Conservation (phyloP, 2,797 vertebrate genomes). For the Prionace glauca region DNA sequence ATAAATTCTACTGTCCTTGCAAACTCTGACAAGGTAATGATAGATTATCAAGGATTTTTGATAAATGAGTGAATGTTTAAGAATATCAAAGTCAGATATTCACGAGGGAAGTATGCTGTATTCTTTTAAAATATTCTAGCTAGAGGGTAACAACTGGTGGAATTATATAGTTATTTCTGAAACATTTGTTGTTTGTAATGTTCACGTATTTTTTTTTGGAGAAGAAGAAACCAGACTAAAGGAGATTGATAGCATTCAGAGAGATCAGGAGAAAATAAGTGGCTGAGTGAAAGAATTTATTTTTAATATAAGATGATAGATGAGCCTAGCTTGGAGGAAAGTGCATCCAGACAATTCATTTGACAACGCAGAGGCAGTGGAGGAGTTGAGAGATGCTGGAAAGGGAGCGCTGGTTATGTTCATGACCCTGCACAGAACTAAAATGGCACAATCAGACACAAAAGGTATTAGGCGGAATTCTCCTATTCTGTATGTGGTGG, state of each 20-base stretch:
- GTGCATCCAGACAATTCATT: background rate
- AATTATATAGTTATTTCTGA: background rate
- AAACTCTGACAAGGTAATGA: background rate
- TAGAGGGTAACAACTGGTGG: background rate
- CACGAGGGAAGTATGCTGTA: background rate
- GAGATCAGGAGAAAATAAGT: background rate
- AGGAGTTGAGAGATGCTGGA: background rate
- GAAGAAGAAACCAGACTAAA: background rate
- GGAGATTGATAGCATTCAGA: background rate
- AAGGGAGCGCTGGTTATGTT: background rate
- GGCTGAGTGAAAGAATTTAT: background rate
- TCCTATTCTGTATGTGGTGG: too few species aligned
- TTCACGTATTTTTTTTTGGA: background rate
- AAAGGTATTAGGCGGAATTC: too few species aligned
- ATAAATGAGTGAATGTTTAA: background rate
- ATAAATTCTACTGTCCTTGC: constrained; percentile 4
- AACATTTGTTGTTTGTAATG: background rate
- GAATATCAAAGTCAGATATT: background rate
- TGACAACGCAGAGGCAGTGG: background rate
- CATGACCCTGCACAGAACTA: background rate
- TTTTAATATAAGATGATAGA: background rate
- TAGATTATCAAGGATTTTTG: background rate
- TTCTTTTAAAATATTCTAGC: background rate
- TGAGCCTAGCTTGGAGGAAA: background rate
- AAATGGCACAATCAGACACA: background rate